Percentiles rank a stretch among this genome's conserved stretches.
These are phyloP conservation scores for Andinoacara biseriatus DNA, from an alignment of 2,113 vertebrate species.

Conservation along the genomic window DNA sequence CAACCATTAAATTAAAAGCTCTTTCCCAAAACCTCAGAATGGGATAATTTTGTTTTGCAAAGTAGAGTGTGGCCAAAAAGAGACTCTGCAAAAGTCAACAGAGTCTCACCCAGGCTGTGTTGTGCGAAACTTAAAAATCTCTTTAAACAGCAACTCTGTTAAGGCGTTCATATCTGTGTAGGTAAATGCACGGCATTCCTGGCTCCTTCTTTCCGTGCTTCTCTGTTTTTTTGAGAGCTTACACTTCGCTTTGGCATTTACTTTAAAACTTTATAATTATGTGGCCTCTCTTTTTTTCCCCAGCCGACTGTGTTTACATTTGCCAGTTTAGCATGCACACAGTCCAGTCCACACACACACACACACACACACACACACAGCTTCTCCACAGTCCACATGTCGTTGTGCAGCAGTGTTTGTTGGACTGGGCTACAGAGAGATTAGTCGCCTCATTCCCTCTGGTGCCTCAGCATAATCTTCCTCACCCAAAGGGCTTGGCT, in stretches of 20 bases:
- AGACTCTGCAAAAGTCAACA: constrained; percentile 51
- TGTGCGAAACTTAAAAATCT: constrained; percentile 47
- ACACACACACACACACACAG: constrained; percentile 45
- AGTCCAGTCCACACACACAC: constrained; percentile 52
- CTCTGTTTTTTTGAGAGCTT: constrained; percentile 65
- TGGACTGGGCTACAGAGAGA: constrained; percentile 58
- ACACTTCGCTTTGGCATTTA: constrained; percentile 49
- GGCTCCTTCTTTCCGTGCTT: constrained; percentile 20
- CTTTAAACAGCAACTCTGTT: constrained; percentile 49
- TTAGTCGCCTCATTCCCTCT: constrained; percentile 62
- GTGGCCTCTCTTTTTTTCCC: constrained; percentile 34
- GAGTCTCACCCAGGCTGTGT: constrained; percentile 42
- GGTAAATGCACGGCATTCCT: constrained; percentile 33
- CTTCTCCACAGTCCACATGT: constrained; percentile 45
- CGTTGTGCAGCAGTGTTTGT: constrained; percentile 50
- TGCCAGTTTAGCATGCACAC: constrained; percentile 63
- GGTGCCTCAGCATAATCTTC: constrained; percentile 40
- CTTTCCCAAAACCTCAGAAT: constrained; percentile 54
- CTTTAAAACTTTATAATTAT: constrained; percentile 73
- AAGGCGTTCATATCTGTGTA: constrained; percentile 15
- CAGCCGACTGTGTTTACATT: constrained; percentile 64
- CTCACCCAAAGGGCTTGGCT: constrained; percentile 30
- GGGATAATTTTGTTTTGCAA: constrained; percentile 59
- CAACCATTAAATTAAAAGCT: constrained; percentile 70
- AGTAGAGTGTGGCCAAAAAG: constrained; percentile 42